Conservation (phyloP, 2,888 invertebrate species). For the Ophioninae sp. region DNA sequence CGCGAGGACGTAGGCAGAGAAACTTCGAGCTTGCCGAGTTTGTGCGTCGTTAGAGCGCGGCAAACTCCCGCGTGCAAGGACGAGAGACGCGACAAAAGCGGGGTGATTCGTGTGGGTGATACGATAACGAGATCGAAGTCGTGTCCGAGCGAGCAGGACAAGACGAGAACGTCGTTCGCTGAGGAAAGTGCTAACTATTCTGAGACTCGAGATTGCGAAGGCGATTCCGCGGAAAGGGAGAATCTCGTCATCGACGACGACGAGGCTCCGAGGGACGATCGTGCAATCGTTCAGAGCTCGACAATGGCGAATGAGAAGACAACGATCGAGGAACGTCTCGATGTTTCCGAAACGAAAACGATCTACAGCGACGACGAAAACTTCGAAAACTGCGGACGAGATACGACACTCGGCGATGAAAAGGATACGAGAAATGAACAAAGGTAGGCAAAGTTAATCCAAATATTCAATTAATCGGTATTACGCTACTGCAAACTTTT, state of each 20-base stretch:
- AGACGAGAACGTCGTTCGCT: conserved; percentile 56
- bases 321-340: conserved; percentile 64
- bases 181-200: conserved; percentile 48
- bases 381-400: conserved; percentile 1
- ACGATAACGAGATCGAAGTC: conserved; percentile 68
- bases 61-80: conserved; percentile 63
- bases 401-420: conserved; percentile 43
- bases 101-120: conserved; percentile 69
- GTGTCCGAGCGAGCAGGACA: conserved; percentile 65
- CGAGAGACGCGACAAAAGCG: conserved; percentile 67
- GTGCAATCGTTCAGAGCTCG: conserved; percentile 2
- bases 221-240: conserved; percentile 40
- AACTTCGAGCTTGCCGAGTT: conserved; percentile 65
- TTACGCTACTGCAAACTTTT: no score
- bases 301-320: conserved; percentile 66
- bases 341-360: conserved; percentile 54
- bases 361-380: conserved; percentile 52
- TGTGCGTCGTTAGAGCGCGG: conserved; percentile 66
- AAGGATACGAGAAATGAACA: conserved; percentile 48
- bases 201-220: conserved; percentile 39
- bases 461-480: no score
- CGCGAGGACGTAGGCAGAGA: conserved; percentile 74
- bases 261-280: conserved; percentile 39
- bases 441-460: no score
- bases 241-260: conserved; percentile 39